phyloP scores from a whole-genome alignment of 1,140 invertebrate species.

The Lasaia peninsularis region DNA sequence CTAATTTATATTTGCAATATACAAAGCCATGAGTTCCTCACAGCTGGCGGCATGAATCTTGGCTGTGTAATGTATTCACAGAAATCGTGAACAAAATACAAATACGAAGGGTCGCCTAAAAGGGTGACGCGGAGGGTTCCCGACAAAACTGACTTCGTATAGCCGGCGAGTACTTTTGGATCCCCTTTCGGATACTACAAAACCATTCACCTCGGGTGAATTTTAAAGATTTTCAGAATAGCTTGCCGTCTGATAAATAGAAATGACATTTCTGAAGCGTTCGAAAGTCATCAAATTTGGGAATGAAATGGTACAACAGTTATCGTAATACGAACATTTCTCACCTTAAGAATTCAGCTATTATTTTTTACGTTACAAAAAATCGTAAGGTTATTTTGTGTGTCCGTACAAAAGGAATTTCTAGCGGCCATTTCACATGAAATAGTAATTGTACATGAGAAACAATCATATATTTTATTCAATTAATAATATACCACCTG shows the following conservation, averaged over 20 bases:
- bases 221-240: background rate
- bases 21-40: slow-evolving; percentile 4
- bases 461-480: too few relatives aligned
- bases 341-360: too few relatives aligned
- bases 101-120: slow-evolving; percentile 56
- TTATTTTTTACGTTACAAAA: too few relatives aligned
- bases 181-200: slow-evolving; percentile 44
- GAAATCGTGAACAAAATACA: slow-evolving; percentile 71
- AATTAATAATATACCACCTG: too few relatives aligned
- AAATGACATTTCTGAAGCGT: background rate
- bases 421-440: too few relatives aligned
- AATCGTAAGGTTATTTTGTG: too few relatives aligned
- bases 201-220: slow-evolving; percentile 1
- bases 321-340: too few relatives aligned
- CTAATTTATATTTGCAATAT: slow-evolving; percentile 6
- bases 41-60: slow-evolving; percentile 35
- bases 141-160: slow-evolving; percentile 51
- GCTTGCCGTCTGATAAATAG: background rate
- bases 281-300: background rate
- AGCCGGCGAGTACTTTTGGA: slow-evolving; percentile 44
- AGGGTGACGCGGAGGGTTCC: slow-evolving; percentile 47
- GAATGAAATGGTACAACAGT: background rate
- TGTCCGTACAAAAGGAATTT: too few relatives aligned
- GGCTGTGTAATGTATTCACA: slow-evolving; percentile 68
- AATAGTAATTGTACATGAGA: too few relatives aligned